These are phyloP conservation scores for Apteryx mantelli DNA, from an alignment of 2,113 vertebrate genomes.

Conservation along the genomic window DNA sequence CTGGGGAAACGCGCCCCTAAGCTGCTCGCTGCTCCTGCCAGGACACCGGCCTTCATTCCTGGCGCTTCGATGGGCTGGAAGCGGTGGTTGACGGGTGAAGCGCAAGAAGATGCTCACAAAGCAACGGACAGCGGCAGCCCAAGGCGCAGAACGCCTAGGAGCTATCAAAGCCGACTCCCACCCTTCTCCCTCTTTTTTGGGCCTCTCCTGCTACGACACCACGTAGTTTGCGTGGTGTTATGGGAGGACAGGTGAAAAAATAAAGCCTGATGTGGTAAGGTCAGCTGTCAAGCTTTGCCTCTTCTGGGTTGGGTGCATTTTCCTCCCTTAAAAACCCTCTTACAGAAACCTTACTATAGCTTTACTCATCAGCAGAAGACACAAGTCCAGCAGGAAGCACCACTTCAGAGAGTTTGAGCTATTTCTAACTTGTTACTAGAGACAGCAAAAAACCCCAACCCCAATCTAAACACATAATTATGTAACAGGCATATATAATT, in stretches of 20 bases:
- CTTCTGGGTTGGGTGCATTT: not conserved
- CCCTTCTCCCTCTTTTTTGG: not conserved
- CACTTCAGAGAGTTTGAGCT: not conserved
- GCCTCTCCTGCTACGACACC: not conserved
- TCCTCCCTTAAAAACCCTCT: not conserved
- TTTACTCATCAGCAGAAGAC: not conserved
- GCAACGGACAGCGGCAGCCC: not conserved
- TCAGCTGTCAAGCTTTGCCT: not conserved
- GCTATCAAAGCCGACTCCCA: not conserved
- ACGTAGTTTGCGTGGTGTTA: not conserved
- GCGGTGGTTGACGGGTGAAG: not conserved
- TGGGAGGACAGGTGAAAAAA: not conserved
- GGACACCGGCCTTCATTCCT: not conserved
- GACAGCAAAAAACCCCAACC: not conserved
- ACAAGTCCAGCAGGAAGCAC: not conserved
- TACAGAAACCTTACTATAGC: not conserved
- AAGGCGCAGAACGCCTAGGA: not conserved
- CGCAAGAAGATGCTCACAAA: not conserved
- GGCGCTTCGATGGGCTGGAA: fast-evolving
- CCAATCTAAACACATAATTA: not conserved
- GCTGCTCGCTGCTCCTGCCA: not conserved
- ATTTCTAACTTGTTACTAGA: not conserved
- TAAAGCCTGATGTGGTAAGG: not conserved
- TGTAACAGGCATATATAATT: not conserved
- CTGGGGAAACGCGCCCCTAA: not conserved